A percentile compares a stretch with the other conserved stretches of the same genome.
These are phyloP conservation scores for Chirona hameri DNA, from an alignment of 2,888 invertebrate genomes.

Conservation along the genomic window DNA sequence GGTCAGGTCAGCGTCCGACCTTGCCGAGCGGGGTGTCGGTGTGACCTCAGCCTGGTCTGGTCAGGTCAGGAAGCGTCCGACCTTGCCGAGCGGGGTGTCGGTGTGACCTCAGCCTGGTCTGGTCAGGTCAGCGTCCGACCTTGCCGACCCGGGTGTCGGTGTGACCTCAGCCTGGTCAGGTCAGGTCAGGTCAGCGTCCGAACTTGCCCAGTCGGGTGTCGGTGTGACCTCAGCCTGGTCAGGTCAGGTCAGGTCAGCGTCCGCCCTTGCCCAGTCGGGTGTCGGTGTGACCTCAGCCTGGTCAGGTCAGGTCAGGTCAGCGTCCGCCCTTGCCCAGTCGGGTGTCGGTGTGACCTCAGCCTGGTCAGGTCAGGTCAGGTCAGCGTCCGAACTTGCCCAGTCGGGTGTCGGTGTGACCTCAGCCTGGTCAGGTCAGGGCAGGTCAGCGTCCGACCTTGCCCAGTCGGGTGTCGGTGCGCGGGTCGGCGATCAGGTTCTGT, in stretches of 20 bases:
- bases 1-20: conserved; percentile 60
- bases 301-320: conserved; percentile 12
- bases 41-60: conserved; percentile 58
- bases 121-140: conserved; percentile 61
- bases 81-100: conserved; percentile 88
- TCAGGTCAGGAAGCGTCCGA: conserved; percentile 56
- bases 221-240: too few species aligned
- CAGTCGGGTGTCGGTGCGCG: conserved; percentile 89
- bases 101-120: too few species aligned
- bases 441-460: conserved; percentile 74
- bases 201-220: conserved; percentile 92
- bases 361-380: conserved; percentile 9
- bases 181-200: conserved; percentile 52
- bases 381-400: conserved; percentile 80
- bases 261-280: conserved; percentile 92
- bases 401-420: conserved; percentile 79
- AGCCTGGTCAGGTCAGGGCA: not conserved
- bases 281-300: conserved; percentile 66
- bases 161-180: conserved; percentile 58
- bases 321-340: conserved; percentile 85
- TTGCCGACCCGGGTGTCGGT: conserved; percentile 91
- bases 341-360: conserved; percentile 95
- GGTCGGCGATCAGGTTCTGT: conserved; percentile 90
- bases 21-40: conserved; percentile 91
- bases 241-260: conserved; percentile 33